Evolutionary conservation across 2,113 vertebrate genomes (phyloP).

Genomic region (Notarius quadriscutis): DNA sequence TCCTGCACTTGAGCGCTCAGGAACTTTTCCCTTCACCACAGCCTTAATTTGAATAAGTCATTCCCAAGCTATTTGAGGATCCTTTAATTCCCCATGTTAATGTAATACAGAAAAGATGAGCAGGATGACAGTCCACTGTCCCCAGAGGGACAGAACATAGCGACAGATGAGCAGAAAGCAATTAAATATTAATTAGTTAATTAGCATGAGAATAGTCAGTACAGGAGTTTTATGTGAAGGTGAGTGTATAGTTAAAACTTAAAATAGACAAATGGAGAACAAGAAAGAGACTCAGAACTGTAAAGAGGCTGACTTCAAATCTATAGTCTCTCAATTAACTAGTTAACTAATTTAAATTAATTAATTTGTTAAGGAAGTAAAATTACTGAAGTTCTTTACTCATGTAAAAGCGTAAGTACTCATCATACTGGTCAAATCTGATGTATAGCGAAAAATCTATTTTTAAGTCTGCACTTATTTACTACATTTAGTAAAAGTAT

Average conservation of each 20-base stretch:
- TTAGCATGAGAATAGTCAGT: conserved; percentile 37
- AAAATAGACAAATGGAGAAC: background rate
- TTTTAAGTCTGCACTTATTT: background rate
- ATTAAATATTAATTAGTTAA: conserved; percentile 52
- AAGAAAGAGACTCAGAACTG: background rate
- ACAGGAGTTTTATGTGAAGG: conserved; percentile 4
- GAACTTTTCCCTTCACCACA: conserved; percentile 13
- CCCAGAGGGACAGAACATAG: conserved; percentile 7
- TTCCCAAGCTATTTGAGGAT: conserved; percentile 34
- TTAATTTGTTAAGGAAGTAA: background rate
- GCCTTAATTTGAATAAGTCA: conserved; percentile 29
- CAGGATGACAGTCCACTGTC: conserved; percentile 5
- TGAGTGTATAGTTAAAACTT: background rate
- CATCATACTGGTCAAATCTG: background rate
- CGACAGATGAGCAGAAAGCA: conserved; percentile 9
- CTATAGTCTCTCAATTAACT: too few relatives aligned
- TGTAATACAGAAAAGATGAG: conserved; percentile 23
- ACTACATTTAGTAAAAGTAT: background rate
- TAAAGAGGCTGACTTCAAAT: background rate
- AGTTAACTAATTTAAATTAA: background rate
- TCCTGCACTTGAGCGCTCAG: background rate
- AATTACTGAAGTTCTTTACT: background rate
- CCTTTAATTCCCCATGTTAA: conserved; percentile 41
- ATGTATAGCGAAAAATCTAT: background rate
- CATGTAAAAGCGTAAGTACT: background rate